These are phyloP conservation scores for Automeris io DNA, from an alignment of 2,888 invertebrate species.

Conservation along the genomic window DNA sequence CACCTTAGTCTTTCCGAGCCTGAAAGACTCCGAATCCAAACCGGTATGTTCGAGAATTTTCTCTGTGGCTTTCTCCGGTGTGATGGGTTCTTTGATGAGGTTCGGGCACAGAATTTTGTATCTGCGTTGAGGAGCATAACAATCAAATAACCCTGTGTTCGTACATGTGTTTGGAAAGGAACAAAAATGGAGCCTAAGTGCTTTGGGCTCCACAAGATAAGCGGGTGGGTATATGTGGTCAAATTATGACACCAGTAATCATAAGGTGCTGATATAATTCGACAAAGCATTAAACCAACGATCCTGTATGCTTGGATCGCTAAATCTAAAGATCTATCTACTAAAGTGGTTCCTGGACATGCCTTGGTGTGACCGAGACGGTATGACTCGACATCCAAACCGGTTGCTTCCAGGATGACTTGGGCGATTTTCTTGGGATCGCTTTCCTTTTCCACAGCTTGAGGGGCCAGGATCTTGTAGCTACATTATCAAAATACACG, in stretches of 20 bases:
- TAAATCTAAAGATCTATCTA: slow-evolving; percentile 52
- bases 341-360: slow-evolving; percentile 73
- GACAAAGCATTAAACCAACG: slow-evolving; percentile 46
- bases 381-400: slow-evolving; percentile 93
- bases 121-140: slow-evolving; percentile 81
- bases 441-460: slow-evolving; percentile 84
- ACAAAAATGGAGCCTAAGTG: slow-evolving; percentile 55
- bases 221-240: slow-evolving; percentile 35
- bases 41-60: slow-evolving; percentile 89
- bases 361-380: slow-evolving; percentile 99
- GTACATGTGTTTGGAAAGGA: slow-evolving; percentile 24
- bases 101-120: slow-evolving; percentile 99
- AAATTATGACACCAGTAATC: slow-evolving; percentile 54
- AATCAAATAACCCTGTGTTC: slow-evolving; percentile 47
- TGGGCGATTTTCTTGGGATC: slow-evolving; percentile 91
- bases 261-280: slow-evolving; percentile 44
- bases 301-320: slow-evolving; percentile 43
- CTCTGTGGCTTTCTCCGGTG: slow-evolving; percentile 86
- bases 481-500: slow-evolving; percentile 79
- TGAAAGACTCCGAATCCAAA: slow-evolving; percentile 95
- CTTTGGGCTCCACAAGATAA: slow-evolving; percentile 50
- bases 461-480: slow-evolving; percentile 99
- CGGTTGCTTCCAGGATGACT: slow-evolving; percentile 87
- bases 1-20: slow-evolving; percentile 97
- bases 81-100: slow-evolving; percentile 83